Evolutionary conservation across 1,140 invertebrate genomes (phyloP).

Genomic region (Dreissena polymorpha): DNA sequence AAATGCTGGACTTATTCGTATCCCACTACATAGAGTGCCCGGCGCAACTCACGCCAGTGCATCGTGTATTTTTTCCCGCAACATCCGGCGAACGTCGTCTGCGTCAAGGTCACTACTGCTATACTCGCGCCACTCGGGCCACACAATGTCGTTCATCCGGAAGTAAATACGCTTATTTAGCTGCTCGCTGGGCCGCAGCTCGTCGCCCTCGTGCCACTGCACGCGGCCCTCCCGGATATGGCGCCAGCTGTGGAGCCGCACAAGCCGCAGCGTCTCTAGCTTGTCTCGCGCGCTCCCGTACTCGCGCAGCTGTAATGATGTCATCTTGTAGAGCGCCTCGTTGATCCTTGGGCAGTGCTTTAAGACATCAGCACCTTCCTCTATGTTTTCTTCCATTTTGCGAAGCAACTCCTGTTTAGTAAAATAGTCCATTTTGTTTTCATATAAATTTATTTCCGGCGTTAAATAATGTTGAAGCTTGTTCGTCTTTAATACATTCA

Average conservation of each 20-base stretch:
- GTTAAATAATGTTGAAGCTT: background rate
- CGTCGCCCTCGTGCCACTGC: background rate
- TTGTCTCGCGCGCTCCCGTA: background rate
- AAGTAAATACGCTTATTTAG: background rate
- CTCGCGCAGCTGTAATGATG: background rate
- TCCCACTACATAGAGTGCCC: no score
- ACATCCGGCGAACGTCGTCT: background rate
- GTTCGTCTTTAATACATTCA: background rate
- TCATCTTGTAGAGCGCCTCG: background rate
- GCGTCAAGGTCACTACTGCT: background rate
- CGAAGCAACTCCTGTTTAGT: background rate
- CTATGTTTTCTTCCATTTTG: background rate
- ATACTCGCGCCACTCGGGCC: background rate
- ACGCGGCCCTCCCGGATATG: background rate
- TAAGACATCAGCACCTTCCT: background rate
- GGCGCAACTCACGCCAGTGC: background rate
- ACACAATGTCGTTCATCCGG: conserved; percentile 1
- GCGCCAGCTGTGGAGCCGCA: background rate
- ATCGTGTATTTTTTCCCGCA: background rate
- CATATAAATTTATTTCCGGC: background rate
- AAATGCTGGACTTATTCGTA: no score
- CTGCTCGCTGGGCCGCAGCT: background rate
- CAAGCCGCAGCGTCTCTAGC: background rate
- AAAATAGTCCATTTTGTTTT: background rate
- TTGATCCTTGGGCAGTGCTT: background rate